These are phyloP conservation scores for Nematolebias whitei DNA, from an alignment of 2,113 vertebrate species.

Conservation along the genomic window DNA sequence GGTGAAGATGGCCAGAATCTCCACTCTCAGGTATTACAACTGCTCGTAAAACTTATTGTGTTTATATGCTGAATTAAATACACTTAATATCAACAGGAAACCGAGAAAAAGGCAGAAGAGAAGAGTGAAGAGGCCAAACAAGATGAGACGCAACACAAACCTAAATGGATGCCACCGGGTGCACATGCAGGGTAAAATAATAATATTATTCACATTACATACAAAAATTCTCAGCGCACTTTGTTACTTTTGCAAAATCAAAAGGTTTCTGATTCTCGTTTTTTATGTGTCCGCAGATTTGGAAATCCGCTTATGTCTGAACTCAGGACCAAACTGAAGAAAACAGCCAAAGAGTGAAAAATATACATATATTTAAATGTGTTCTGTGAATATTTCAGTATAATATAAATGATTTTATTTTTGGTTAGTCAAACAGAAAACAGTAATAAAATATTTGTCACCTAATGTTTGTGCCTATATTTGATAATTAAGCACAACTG, in stretches of 20 bases:
- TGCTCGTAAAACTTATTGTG: neutral
- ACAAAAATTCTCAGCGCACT: neutral
- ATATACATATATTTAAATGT: neutral
- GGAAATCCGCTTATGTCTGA: conserved; percentile 79
- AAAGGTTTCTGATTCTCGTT: neutral
- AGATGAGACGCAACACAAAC: conserved; percentile 47
- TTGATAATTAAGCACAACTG: conserved; percentile 47
- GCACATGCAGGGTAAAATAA: conserved; percentile 72
- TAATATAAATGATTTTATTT: conserved; percentile 23
- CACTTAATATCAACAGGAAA: conserved; percentile 36
- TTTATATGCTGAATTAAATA: conserved; percentile 3
- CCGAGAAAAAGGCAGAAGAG: conserved; percentile 38
- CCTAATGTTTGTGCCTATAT: neutral
- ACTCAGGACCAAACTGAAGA: conserved; percentile 80
- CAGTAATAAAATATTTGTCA: neutral
- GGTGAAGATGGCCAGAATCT: conserved; percentile 33
- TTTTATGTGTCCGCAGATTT: conserved; percentile 65
- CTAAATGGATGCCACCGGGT: conserved; percentile 76
- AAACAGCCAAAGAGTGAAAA: conserved; percentile 68
- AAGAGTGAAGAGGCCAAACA: conserved; percentile 32
- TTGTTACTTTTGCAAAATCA: neutral
- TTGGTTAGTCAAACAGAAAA: conserved; percentile 15
- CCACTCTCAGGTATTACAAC: conserved; percentile 43
- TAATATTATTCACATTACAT: no score
- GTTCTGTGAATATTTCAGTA: conserved; percentile 12